These are phyloP conservation scores for Acromyrmex echinatior DNA, from an alignment of 1,140 invertebrate species.

Conservation along the genomic window DNA sequence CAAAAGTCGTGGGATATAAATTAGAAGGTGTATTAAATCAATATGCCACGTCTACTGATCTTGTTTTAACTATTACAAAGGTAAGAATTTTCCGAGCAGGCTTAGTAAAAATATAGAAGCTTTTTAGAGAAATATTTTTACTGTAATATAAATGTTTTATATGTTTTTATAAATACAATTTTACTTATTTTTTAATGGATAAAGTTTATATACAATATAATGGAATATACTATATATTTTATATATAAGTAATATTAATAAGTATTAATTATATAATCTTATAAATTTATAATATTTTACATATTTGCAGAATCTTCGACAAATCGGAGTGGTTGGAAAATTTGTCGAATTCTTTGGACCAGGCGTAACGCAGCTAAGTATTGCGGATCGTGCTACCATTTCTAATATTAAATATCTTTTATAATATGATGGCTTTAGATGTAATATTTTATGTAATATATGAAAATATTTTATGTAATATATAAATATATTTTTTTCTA, in stretches of 20 bases:
- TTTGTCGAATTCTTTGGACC: constrained; percentile 99
- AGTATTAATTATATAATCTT: not conserved
- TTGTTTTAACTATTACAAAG: constrained; percentile 99
- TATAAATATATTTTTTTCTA: constrained; percentile 20
- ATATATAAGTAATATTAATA: not conserved
- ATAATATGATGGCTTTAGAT: not conserved
- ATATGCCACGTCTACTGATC: constrained; percentile 98
- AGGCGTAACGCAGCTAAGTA: constrained; percentile 95
- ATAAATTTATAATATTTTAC: constrained; percentile 11
- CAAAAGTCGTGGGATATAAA: constrained; percentile 98
- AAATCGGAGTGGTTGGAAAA: constrained; percentile 98
- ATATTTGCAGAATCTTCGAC: constrained; percentile 92
- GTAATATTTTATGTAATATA: not conserved
- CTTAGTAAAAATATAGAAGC: not conserved
- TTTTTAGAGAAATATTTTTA: not conserved
- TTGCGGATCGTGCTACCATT: constrained; percentile 97
- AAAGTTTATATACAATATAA: not conserved
- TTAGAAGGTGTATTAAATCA: constrained; percentile 93
- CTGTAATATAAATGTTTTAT: not conserved
- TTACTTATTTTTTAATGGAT: not conserved
- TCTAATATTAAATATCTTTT: constrained; percentile 92
- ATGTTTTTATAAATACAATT: constrained; percentile 27
- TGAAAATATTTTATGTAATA: not conserved
- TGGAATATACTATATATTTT: not conserved
- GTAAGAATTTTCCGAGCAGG: constrained; percentile 83